Evolutionary conservation across 2,113 vertebrate species (phyloP).

Genomic region (Xiphophorus hellerii): DNA sequence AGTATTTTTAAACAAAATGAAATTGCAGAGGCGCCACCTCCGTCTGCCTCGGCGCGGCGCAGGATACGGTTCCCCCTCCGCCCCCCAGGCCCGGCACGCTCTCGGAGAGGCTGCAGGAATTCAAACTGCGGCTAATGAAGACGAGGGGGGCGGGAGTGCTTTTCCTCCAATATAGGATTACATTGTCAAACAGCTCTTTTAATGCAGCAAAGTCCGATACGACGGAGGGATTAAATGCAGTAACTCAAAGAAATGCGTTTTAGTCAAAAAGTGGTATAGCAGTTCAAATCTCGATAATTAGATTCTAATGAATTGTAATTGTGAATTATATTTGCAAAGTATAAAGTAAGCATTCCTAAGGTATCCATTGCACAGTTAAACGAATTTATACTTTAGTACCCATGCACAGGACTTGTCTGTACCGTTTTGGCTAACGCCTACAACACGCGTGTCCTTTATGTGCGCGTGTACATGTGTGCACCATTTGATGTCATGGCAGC

Average conservation of each 20-base stretch:
- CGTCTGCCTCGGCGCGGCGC: conserved; percentile 81
- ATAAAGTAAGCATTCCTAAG: conserved; percentile 11
- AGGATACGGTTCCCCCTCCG: conserved; percentile 82
- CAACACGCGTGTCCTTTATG: neutral
- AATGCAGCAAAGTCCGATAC: conserved; percentile 48
- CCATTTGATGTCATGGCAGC: conserved; percentile 41
- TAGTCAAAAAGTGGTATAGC: neutral
- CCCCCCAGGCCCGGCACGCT: conserved; percentile 22
- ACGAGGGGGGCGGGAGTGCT: conserved; percentile 41
- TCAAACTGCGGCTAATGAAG: conserved; percentile 75
- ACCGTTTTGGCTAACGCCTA: neutral
- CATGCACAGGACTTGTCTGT: conserved; percentile 7
- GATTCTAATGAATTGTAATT: neutral
- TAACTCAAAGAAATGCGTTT: conserved; percentile 7
- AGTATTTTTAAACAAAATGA: conserved; percentile 98
- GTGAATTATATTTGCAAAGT: neutral
- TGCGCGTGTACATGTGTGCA: conserved; percentile 19
- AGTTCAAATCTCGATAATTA: neutral
- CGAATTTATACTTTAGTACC: neutral
- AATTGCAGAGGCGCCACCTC: conserved; percentile 94
- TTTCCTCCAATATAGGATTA: conserved; percentile 69
- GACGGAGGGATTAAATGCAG: conserved; percentile 3
- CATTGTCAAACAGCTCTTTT: conserved; percentile 67
- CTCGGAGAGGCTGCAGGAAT: conserved; percentile 77
- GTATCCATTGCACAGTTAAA: neutral